A percentile compares a stretch with the other conserved stretches of the same genome.
Evolutionary conservation across 2,797 vertebrate species (phyloP).

Genomic region (Pangasius macronema): DNA sequence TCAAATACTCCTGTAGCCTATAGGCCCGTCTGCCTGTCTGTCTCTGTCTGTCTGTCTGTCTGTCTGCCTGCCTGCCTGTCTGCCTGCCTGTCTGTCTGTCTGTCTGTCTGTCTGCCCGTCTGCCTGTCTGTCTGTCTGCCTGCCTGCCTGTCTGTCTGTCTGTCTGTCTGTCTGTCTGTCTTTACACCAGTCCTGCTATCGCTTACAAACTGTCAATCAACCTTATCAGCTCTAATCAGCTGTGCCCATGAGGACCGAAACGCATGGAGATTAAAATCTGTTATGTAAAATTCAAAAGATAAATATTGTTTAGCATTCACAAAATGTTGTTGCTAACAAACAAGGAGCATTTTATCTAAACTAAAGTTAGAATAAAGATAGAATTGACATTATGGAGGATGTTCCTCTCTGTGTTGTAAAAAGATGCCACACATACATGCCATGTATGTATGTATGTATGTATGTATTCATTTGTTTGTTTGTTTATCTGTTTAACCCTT

Average conservation of each 20-base stretch:
- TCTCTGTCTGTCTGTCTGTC: no score
- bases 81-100: neutral
- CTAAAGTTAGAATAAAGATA: conserved; percentile 26
- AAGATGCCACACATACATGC: neutral
- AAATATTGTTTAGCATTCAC: conserved; percentile 28
- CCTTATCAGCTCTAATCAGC: conserved; percentile 4
- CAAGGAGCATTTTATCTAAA: conserved; percentile 20
- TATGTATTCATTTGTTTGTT: neutral
- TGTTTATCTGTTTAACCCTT: neutral
- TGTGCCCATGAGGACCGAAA: neutral
- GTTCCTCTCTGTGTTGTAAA: neutral
- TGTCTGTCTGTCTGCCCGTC: neutral
- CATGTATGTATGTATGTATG: no score
- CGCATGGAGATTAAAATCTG: neutral
- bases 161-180: neutral
- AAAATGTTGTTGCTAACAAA: conserved; percentile 13
- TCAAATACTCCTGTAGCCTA: neutral
- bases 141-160: no score
- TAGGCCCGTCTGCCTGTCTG: neutral
- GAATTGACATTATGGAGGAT: conserved; percentile 29
- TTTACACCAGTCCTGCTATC: neutral
- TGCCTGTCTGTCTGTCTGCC: no score
- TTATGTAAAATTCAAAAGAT: neutral
- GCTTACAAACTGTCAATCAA: conserved; percentile 14
- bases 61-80: no score